Evolutionary conservation across 2,113 vertebrate genomes (phyloP).

Genomic region (Pangasianodon hypophthalmus): DNA sequence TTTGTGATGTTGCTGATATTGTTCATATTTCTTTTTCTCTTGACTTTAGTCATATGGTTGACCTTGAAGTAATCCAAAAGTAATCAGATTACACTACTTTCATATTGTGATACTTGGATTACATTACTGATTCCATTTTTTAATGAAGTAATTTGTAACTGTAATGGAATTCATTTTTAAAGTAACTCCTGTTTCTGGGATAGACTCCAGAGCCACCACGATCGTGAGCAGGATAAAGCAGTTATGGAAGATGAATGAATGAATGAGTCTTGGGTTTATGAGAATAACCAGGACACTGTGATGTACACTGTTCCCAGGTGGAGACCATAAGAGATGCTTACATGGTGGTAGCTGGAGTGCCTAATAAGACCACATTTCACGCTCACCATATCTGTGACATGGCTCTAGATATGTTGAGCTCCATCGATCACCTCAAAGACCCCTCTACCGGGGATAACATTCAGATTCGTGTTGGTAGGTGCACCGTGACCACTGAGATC

Average conservation of each 20-base stretch:
- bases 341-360: slow-evolving; percentile 77
- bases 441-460: slow-evolving; percentile 75
- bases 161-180: no score
- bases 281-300: neutral
- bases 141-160: no score
- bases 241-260: neutral
- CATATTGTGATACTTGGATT: no score
- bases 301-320: slow-evolving; percentile 61
- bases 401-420: slow-evolving; percentile 77
- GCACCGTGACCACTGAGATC: neutral
- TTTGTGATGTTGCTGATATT: no score
- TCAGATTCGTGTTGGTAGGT: slow-evolving; percentile 75
- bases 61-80: no score
- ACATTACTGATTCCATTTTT: no score
- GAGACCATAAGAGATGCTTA: slow-evolving; percentile 76
- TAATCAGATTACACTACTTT: no score
- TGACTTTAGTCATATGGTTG: no score
- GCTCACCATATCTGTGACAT: slow-evolving; percentile 76
- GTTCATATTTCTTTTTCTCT: no score
- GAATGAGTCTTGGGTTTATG: neutral
- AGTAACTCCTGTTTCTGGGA: neutral
- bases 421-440: slow-evolving; percentile 77
- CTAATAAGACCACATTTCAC: slow-evolving; percentile 78
- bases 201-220: neutral
- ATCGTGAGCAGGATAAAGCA: neutral